Conservation (phyloP, 2,797 vertebrate species). For the Falco columbarius region DNA sequence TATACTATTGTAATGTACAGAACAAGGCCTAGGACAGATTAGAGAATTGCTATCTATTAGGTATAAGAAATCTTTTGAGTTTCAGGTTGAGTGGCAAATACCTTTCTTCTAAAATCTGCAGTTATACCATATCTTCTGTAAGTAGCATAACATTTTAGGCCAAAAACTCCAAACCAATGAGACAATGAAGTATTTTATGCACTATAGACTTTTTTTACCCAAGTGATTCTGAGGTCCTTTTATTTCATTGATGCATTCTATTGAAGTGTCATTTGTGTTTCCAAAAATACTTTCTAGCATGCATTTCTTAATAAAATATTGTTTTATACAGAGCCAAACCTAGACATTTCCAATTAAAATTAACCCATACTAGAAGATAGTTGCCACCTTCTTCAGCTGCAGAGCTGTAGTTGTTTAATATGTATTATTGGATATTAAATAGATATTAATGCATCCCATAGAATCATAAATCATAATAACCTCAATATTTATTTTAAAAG, state of each 20-base stretch:
- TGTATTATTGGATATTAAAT: neutral
- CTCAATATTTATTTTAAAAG: too few species aligned
- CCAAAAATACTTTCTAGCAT: neutral
- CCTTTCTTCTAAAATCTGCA: neutral
- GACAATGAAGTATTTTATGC: neutral
- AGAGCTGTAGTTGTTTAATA: neutral
- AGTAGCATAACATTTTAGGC: neutral
- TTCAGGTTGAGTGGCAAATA: neutral
- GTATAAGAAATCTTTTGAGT: neutral
- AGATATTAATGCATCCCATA: neutral
- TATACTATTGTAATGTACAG: neutral
- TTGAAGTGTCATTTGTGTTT: neutral
- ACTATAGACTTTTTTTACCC: neutral
- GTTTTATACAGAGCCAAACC: neutral
- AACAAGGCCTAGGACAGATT: neutral
- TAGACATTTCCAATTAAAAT: neutral
- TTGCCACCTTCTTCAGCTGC: neutral
- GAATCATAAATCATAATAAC: neutral
- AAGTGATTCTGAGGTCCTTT: neutral
- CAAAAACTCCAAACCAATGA: neutral
- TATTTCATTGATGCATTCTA: neutral
- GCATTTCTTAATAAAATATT: neutral
- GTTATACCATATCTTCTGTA: neutral
- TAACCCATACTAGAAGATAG: neutral
- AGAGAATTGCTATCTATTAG: neutral